These are phyloP conservation scores for Ladona fulva DNA, from an alignment of 1,140 invertebrate species.

Conservation along the genomic window DNA sequence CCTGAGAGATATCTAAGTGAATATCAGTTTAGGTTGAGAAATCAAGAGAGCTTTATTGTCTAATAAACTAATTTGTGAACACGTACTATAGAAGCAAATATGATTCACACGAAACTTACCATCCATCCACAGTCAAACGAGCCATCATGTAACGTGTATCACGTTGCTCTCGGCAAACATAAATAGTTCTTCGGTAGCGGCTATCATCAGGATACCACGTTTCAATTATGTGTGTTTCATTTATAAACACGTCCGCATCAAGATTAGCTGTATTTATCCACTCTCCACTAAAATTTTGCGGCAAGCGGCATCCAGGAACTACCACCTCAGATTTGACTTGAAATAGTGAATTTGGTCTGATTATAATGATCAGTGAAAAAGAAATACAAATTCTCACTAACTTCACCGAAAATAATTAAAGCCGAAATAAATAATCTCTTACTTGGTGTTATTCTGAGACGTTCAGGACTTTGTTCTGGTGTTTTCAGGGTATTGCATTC, in stretches of 20 bases:
- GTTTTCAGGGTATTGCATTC: slow-evolving; percentile 88
- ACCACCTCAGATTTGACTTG: slow-evolving; percentile 76
- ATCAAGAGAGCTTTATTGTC: too few relatives aligned
- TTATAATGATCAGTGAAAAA: slow-evolving; percentile 22
- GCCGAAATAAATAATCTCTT: slow-evolving; percentile 28
- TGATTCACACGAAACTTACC: slow-evolving; percentile 44
- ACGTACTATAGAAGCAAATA: slow-evolving; percentile 10
- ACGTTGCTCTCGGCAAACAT: slow-evolving; percentile 85
- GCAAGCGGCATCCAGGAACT: slow-evolving; percentile 79
- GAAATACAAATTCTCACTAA: slow-evolving; percentile 25
- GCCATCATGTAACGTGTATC: slow-evolving; percentile 90
- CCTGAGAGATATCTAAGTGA: too few relatives aligned
- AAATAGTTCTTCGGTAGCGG: slow-evolving; percentile 78
- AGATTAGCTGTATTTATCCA: slow-evolving; percentile 97
- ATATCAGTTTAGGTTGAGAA: too few relatives aligned
- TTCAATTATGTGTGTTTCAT: slow-evolving; percentile 93
- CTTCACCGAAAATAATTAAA: neutral
- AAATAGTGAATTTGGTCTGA: slow-evolving; percentile 27
- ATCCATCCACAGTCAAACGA: slow-evolving; percentile 89
- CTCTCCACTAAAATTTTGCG: slow-evolving; percentile 85
- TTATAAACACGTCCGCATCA: slow-evolving; percentile 87
- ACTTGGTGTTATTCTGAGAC: slow-evolving; percentile 77
- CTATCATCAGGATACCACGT: slow-evolving; percentile 87
- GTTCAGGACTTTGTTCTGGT: slow-evolving; percentile 84
- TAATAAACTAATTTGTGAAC: neutral